Base-by-base conservation (phyloP, 2,113 vertebrate genomes). In the Macquaria ambigua region DNA sequence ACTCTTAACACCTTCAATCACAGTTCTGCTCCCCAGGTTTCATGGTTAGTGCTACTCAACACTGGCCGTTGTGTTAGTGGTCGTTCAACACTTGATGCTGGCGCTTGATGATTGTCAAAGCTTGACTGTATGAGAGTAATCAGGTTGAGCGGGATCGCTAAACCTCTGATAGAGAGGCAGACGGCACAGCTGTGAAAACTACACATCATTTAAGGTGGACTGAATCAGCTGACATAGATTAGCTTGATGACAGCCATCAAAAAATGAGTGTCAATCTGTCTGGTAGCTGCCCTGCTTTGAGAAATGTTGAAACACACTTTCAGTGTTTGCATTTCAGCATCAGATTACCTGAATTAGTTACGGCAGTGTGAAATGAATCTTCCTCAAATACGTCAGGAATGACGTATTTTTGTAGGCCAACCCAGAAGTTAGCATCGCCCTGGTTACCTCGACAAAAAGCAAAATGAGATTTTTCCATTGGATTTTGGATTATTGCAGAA, bases 181-280 rank as follows among this genome's bases (percentile, higher is more conserved):
- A 75, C 16, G 10, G n/a, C 64, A 25, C 85, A 92, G 89, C 81
- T 80, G 74, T 61, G 74, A 85, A 90, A 87, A 86, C 53, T 63
- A 37, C 73, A 72, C 66, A 56, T 63, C 25, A 23, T 53, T 71
- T 59, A 52, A 66, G 46, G 37, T 67, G 76, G 28, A 75, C 69
- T 50, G 34, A 66, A 48, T 61, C 48, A 58, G 43, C 66, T 41
- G 15, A 3, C 59, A 2, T 43, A 46, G 61, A 68, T 73, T 41
- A 53, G 69, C 7, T 8, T 62, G 50, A 66, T 39, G 70, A 72
- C 64, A n/a, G 62, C 25, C 20, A 8, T 62, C 72, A 73, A 28
- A 15, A 23, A 58, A 12, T 4, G 23, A 43, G 28, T 55, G 61
- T 71, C 63, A 48, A 37, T 72, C 20, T 78, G 39, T 74, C 5